phyloP scores from a whole-genome alignment of 2,113 vertebrate species.

The Rhea pennata region DNA sequence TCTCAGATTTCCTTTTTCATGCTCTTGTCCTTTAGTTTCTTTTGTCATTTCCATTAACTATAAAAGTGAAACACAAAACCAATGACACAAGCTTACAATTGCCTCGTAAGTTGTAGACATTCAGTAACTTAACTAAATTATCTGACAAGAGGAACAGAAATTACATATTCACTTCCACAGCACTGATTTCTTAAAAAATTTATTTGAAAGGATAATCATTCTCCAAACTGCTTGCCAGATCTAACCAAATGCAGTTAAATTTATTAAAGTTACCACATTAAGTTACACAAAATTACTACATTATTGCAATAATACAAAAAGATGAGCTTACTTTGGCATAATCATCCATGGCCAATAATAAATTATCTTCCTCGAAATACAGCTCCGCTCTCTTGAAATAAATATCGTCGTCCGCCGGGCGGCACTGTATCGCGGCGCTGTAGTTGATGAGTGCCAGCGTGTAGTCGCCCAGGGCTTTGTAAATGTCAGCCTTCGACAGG shows the following conservation, averaged over 20 bases:
- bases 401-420: constrained; percentile 74
- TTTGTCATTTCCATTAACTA: background rate
- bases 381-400: constrained; percentile 81
- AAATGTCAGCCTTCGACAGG: constrained; percentile 83
- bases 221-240: background rate
- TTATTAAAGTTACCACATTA: background rate
- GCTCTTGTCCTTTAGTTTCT: background rate
- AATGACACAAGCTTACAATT: background rate
- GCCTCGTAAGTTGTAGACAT: background rate
- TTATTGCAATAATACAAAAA: background rate
- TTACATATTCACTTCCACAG: background rate
- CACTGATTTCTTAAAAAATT: background rate
- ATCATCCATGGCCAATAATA: constrained; percentile 79
- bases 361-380: constrained; percentile 65
- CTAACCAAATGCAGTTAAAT: background rate
- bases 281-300: background rate
- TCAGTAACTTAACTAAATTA: background rate
- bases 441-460: constrained; percentile 77
- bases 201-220: background rate
- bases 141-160: background rate
- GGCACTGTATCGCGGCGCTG: constrained; percentile 76
- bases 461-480: constrained; percentile 64
- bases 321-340: constrained; percentile 76
- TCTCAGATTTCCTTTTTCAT: background rate
- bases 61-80: background rate